Conservation (phyloP, 2,888 invertebrate species). For the Halictus ligatus region DNA sequence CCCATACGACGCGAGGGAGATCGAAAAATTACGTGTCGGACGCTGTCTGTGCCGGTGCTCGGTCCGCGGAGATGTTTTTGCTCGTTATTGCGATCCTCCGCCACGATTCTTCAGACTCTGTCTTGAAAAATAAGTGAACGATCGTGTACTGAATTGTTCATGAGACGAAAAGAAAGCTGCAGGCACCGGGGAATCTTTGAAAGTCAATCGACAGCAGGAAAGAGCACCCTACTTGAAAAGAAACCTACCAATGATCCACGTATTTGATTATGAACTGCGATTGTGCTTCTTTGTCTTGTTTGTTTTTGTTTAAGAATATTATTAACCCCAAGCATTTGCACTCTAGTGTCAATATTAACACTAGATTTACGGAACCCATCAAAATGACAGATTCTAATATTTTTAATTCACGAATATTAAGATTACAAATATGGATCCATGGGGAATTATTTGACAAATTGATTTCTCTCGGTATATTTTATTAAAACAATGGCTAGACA, state of each 20-base stretch:
- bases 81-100: background rate
- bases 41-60: conserved; percentile 5
- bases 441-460: too few species aligned
- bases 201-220: background rate
- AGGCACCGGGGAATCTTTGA: background rate
- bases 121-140: background rate
- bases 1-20: conserved; percentile 18
- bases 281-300: background rate
- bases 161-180: background rate
- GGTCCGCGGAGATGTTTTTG: conserved; percentile 18
- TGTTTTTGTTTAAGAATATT: background rate
- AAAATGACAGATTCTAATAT: too few species aligned
- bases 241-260: background rate
- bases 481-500: too few species aligned
- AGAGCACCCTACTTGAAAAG: background rate
- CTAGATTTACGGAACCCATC: too few species aligned
- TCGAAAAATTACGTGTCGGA: conserved; percentile 8
- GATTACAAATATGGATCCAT: too few species aligned
- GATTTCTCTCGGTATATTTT: too few species aligned
- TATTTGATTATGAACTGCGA: background rate
- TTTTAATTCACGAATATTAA: too few species aligned
- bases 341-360: too few species aligned
- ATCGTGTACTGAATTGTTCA: background rate
- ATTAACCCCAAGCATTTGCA: background rate
- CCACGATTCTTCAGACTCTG: background rate